Evolutionary conservation across 2,113 vertebrate genomes (phyloP).

Genomic region (Tonatia bakeri): DNA sequence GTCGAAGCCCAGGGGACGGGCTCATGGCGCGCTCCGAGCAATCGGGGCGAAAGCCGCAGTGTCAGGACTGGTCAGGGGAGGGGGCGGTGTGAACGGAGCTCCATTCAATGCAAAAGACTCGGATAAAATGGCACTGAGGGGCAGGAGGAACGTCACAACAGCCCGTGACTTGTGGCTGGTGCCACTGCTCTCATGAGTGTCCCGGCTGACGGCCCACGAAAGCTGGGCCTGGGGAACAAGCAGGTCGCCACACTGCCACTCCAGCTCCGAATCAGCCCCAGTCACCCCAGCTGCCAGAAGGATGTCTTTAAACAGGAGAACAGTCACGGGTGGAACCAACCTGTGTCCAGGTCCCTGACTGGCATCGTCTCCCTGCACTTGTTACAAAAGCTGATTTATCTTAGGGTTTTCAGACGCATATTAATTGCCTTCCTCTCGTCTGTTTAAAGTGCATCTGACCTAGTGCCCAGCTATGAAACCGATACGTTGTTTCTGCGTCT

Average conservation of each 20-base stretch:
- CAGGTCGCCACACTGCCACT: neutral
- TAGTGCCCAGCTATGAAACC: neutral
- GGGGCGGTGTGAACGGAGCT: neutral
- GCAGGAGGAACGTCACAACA: constrained; percentile 10
- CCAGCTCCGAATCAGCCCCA: neutral
- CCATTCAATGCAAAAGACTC: constrained; percentile 34
- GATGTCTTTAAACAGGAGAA: rapidly evolving
- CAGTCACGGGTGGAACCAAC: neutral
- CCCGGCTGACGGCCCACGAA: constrained; percentile 50
- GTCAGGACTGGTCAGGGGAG: constrained; percentile 15
- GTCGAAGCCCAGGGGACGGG: neutral
- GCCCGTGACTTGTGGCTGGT: constrained; percentile 50
- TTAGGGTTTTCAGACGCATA: neutral
- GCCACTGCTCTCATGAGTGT: constrained; percentile 24
- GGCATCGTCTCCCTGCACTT: neutral
- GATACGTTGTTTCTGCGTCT: neutral
- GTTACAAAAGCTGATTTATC: neutral
- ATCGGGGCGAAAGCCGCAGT: neutral
- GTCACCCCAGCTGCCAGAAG: neutral
- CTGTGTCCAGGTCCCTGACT: neutral
- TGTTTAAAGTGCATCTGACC: neutral
- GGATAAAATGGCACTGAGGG: constrained; percentile 49
- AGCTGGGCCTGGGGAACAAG: constrained; percentile 6
- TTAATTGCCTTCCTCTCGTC: constrained; percentile 5
- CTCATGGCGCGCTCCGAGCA: neutral